Evolutionary conservation across 2,888 invertebrate genomes (phyloP).

Genomic region (Myathropa florea): DNA sequence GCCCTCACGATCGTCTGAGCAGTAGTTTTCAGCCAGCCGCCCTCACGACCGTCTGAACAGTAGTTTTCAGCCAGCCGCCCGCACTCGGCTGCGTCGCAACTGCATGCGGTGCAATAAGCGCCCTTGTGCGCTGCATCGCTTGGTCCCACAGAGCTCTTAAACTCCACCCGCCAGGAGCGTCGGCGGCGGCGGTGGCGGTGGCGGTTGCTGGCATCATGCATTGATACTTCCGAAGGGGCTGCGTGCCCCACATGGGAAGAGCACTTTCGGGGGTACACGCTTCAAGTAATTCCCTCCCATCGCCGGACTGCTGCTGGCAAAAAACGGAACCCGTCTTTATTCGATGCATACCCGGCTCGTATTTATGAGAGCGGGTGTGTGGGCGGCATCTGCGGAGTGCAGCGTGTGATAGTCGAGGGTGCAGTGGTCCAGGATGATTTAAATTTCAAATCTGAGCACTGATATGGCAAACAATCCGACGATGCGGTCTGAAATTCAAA

Average conservation of each 20-base stretch:
- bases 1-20: too few relatives aligned
- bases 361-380: conserved; percentile 41
- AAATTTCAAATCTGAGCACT: conserved; percentile 66
- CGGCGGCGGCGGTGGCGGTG: conserved; percentile 29
- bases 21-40: too few relatives aligned
- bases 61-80: too few relatives aligned
- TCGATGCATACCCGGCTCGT: not conserved
- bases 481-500: conserved; percentile 56
- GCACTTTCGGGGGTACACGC: conserved; percentile 24
- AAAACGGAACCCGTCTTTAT: conserved; percentile 11
- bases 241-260: not conserved
- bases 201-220: conserved; percentile 21
- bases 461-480: conserved; percentile 66
- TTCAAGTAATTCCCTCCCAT: conserved; percentile 37
- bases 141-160: conserved; percentile 42
- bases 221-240: not conserved
- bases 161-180: not conserved
- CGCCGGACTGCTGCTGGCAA: conserved; percentile 7
- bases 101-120: too few relatives aligned
- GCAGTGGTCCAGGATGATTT: conserved; percentile 60
- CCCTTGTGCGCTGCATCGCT: not conserved
- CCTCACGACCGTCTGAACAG: not conserved
- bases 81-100: too few relatives aligned
- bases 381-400: conserved; percentile 25
- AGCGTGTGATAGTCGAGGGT: not conserved